Conservation (phyloP, 2,113 vertebrate species). For the Oriolus oriolus region DNA sequence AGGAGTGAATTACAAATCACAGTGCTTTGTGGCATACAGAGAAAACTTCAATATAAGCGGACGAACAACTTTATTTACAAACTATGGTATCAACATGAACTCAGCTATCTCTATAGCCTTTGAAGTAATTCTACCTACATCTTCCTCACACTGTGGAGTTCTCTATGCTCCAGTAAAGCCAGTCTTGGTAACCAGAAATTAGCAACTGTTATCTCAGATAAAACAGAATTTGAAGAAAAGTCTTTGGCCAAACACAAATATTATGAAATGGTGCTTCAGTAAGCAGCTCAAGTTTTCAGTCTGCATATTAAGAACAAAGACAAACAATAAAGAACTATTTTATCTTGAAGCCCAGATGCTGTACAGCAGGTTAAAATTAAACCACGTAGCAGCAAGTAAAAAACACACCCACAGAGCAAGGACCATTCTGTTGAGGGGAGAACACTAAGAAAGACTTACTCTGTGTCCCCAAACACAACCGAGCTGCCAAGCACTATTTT, state of each 20-base stretch:
- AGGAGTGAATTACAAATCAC: background rate
- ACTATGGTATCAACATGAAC: background rate
- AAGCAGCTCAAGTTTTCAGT: background rate
- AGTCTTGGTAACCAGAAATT: background rate
- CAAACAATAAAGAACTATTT: background rate
- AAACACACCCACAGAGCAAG: background rate
- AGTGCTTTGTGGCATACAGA: accelerated
- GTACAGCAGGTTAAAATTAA: background rate
- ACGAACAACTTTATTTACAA: background rate
- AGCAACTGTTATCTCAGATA: background rate
- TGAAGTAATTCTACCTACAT: background rate
- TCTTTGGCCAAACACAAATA: background rate
- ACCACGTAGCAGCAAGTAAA: background rate
- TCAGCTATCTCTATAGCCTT: background rate
- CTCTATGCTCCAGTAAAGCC: background rate
- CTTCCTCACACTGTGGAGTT: background rate
- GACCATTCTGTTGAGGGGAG: background rate
- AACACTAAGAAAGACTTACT: background rate
- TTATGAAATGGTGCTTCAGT: background rate
- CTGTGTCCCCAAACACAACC: background rate
- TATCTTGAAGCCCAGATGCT: background rate
- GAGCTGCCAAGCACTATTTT: conserved; percentile 24
- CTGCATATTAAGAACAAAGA: background rate
- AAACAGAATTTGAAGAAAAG: background rate
- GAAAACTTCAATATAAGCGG: background rate